phyloP scores from a whole-genome alignment of 2,888 invertebrate genomes.

The Autographa pulchrina region DNA sequence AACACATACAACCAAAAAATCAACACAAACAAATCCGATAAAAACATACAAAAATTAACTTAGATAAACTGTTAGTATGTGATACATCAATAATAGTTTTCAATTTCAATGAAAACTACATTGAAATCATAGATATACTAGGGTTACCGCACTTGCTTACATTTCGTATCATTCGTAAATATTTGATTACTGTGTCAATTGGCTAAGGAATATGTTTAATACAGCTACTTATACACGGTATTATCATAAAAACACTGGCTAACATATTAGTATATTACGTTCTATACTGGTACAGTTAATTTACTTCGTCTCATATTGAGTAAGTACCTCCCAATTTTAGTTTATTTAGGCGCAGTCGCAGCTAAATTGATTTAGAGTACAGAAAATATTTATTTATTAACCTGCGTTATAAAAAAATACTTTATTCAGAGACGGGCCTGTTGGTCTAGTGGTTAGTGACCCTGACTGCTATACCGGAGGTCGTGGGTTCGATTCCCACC shows the following conservation, averaged over 20 bases:
- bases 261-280: conserved; percentile 37
- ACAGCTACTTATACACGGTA: conserved; percentile 24
- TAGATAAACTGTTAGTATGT: conserved; percentile 55
- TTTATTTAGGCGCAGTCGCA: conserved; percentile 18
- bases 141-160: conserved; percentile 24
- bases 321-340: conserved; percentile 44
- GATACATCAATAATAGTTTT: conserved; percentile 79
- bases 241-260: conserved; percentile 36
- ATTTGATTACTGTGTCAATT: conserved; percentile 55
- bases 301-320: conserved; percentile 37
- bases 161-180: conserved; percentile 51
- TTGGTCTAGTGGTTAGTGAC: too few relatives aligned
- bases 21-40: conserved; percentile 56
- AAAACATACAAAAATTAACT: conserved; percentile 54
- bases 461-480: too few relatives aligned
- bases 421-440: too few relatives aligned
- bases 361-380: conserved; percentile 23
- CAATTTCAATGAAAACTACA: conserved; percentile 80
- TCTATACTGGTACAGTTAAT: conserved; percentile 36
- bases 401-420: background rate
- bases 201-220: conserved; percentile 46
- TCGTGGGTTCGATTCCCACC: too few relatives aligned
- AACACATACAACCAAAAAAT: conserved; percentile 60
- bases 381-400: background rate
- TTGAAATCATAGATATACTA: conserved; percentile 70